Evolutionary conservation across 2,888 invertebrate species (phyloP).

Genomic region (Orchestes rusci): DNA sequence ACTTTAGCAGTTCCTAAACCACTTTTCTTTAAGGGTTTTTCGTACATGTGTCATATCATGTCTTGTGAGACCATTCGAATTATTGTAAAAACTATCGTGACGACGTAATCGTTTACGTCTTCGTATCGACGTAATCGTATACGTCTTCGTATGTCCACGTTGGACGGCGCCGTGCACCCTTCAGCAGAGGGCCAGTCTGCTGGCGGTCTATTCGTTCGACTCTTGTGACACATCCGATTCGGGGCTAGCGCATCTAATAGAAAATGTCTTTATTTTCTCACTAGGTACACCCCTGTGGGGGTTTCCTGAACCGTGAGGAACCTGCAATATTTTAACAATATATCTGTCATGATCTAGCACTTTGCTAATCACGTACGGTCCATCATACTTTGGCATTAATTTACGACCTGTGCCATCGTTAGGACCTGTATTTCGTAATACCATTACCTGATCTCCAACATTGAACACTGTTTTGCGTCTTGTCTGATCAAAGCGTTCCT

Average conservation of each 20-base stretch:
- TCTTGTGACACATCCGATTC: constrained; percentile 1
- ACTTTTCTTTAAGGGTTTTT: background rate
- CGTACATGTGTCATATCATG: background rate
- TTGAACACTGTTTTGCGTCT: background rate
- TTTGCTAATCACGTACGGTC: background rate
- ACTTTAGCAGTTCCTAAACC: background rate
- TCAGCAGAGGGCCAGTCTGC: background rate
- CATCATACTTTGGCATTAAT: background rate
- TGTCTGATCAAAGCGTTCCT: background rate
- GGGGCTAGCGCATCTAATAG: background rate
- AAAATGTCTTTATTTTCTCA: background rate
- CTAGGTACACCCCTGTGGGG: background rate
- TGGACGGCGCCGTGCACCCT: background rate
- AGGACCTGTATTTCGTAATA: background rate
- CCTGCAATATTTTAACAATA: background rate
- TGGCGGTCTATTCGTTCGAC: background rate
- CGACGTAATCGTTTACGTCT: background rate
- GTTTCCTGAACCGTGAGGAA: background rate
- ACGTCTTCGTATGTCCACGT: background rate
- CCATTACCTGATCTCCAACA: background rate
- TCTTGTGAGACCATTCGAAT: background rate
- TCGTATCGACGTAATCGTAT: background rate
- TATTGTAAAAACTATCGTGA: too few species aligned
- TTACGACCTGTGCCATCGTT: background rate
- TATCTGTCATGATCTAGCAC: background rate